Evolutionary conservation across 1,140 invertebrate genomes (phyloP), one percentile per base, ranked within the genome.

Genomic region (Zaprionus africanus): DNA sequence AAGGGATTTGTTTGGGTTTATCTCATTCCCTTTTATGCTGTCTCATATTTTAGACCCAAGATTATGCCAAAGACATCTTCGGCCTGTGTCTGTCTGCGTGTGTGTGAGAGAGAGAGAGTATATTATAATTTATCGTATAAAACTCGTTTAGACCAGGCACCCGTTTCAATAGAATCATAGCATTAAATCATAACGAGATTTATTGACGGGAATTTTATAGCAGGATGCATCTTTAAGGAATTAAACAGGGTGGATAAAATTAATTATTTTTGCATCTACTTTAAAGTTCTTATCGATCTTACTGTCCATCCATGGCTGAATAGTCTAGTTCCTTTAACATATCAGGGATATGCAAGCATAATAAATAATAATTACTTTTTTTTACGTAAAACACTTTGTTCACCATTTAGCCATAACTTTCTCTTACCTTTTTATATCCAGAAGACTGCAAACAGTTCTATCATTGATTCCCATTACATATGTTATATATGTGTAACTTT

Each of bases 1-100:
- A 57, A 53, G 58, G 58, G 24, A 19, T 56, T 34, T 54, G 7
- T n/a, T 67, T 22, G 17, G 17, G 17, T 19, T 46, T 62, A 46
- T 61, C 6, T 3, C 26, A 61, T n/a, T 34, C 28, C 28, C 17
- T 51, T 51, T 34, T 51, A 31, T 51, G 15, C 41, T 15, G 15
- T 46, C 15, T 46, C 41, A 46, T 53, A 53, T 53, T 53, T 53
- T 46, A 41, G 15, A 41, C 38, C 38, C 38, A 41, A n/a, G 38
- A 41, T 41, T 41, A 46, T 17, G 6, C 5, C 41, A 46, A 17
- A 17, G n/a, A 9, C 38, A 41, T 5, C 38, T 41, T 13, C 13
- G 12, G 38, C 15, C 15, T 41, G 38, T 41, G 15, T 2, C 15
- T 6, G 0, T n/a, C 38, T 41, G 38, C 5, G 38, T 41, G 13